Conservation (phyloP, 2,888 invertebrate genomes). For the Cataglyphis cursor region DNA sequence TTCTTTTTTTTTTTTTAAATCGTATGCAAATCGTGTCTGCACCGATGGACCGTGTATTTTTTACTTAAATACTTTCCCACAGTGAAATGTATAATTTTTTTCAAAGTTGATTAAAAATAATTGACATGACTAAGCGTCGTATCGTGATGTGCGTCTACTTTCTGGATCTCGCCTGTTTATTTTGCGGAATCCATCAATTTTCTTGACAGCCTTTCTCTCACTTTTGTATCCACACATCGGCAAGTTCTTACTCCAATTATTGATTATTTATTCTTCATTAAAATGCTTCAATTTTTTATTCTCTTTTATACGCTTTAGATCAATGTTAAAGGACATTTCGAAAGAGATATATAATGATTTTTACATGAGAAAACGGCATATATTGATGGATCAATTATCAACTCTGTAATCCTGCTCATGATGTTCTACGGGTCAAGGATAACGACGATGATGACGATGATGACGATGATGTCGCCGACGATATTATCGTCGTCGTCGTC, state of each 20-base stretch:
- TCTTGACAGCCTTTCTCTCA: neutral
- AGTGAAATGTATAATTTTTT: conserved; percentile 3
- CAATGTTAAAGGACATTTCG: neutral
- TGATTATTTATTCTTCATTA: conserved; percentile 1
- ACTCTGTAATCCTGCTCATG: neutral
- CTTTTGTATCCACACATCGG: neutral
- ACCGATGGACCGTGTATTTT: neutral
- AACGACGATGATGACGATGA: conserved; percentile 36
- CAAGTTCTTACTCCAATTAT: neutral
- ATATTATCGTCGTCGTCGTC: conserved; percentile 3
- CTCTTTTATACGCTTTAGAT: neutral
- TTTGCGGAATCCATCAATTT: conserved; percentile 10
- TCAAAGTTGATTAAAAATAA: neutral
- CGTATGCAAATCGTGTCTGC: neutral
- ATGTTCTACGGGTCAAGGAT: conserved; percentile 31
- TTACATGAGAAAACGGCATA: neutral
- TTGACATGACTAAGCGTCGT: neutral
- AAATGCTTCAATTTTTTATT: neutral
- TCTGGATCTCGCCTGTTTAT: neutral
- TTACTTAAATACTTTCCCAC: conserved; percentile 28
- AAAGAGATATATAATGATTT: neutral
- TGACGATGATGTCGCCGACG: conserved; percentile 11
- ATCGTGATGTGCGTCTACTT: neutral
- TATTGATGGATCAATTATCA: conserved; percentile 33
- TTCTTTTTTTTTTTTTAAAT: neutral